Evolutionary conservation across 2,797 vertebrate genomes (phyloP).

Genomic region (Falco columbarius): DNA sequence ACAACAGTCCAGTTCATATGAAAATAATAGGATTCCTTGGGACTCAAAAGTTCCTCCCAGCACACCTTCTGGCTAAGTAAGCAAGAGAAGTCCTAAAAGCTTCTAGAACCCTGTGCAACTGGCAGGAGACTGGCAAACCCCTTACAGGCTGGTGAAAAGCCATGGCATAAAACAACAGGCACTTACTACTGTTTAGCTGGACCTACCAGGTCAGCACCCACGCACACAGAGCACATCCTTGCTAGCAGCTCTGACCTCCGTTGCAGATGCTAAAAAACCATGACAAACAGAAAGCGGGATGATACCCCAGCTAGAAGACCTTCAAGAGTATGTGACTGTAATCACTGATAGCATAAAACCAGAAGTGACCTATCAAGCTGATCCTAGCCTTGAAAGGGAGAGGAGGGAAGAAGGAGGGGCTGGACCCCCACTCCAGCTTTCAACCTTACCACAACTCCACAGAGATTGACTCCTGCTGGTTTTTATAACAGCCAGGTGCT

Average conservation of each 20-base stretch:
- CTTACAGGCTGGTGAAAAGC: background rate
- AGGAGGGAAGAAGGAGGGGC: background rate
- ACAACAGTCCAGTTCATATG: background rate
- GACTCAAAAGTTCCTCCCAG: background rate
- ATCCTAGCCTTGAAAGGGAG: background rate
- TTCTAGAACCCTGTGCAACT: background rate
- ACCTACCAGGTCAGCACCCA: accelerated
- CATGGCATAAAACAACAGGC: background rate
- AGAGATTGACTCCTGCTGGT: background rate
- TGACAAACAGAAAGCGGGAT: background rate
- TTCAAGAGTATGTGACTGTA: background rate
- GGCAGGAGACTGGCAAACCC: background rate
- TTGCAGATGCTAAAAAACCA: background rate
- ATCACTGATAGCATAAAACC: background rate
- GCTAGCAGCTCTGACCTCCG: background rate
- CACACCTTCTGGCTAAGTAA: background rate
- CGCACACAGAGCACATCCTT: background rate
- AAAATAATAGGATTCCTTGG: background rate
- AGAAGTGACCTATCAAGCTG: background rate
- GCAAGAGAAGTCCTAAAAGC: background rate
- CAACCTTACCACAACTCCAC: background rate
- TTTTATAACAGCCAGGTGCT: background rate
- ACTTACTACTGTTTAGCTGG: background rate
- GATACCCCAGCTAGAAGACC: background rate
- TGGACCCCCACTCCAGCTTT: background rate